Evolutionary conservation across 2,797 vertebrate species (phyloP).

Genomic region (Diceros bicornis): DNA sequence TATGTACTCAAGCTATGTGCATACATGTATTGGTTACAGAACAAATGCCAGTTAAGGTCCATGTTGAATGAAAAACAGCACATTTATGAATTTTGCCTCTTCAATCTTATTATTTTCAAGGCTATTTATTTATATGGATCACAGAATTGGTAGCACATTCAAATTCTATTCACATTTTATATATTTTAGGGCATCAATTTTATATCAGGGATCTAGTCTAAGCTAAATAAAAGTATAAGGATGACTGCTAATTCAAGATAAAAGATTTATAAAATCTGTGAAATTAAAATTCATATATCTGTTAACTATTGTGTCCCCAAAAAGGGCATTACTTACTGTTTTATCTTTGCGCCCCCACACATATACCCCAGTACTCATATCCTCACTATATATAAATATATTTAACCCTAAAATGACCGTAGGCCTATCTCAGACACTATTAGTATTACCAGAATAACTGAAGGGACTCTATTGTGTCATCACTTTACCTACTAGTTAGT

Average conservation of each 20-base stretch:
- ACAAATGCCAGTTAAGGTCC: constrained; percentile 35
- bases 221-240: constrained; percentile 37
- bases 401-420: constrained; percentile 52
- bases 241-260: constrained; percentile 55
- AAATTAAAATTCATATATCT: constrained; percentile 58
- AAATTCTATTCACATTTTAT: constrained; percentile 64
- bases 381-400: constrained; percentile 38
- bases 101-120: constrained; percentile 61
- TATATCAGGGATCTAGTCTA: constrained; percentile 25
- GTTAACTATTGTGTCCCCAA: constrained; percentile 43
- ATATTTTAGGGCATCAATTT: constrained; percentile 64
- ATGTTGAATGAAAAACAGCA: constrained; percentile 44
- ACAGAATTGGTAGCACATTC: constrained; percentile 18
- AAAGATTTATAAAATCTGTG: constrained; percentile 39
- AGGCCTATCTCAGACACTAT: constrained; percentile 1
- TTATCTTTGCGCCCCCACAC: not conserved
- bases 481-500: constrained; percentile 59
- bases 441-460: constrained; percentile 50
- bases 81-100: constrained; percentile 13
- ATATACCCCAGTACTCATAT: not conserved
- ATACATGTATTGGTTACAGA: not conserved
- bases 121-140: constrained; percentile 49
- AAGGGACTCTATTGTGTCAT: not conserved
- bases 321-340: constrained; percentile 49
- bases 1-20: not conserved